Percentiles rank a stretch among this genome's conserved stretches.
Evolutionary conservation across 2,888 invertebrate genomes (phyloP).

Genomic region (Drosophila pegasa): DNA sequence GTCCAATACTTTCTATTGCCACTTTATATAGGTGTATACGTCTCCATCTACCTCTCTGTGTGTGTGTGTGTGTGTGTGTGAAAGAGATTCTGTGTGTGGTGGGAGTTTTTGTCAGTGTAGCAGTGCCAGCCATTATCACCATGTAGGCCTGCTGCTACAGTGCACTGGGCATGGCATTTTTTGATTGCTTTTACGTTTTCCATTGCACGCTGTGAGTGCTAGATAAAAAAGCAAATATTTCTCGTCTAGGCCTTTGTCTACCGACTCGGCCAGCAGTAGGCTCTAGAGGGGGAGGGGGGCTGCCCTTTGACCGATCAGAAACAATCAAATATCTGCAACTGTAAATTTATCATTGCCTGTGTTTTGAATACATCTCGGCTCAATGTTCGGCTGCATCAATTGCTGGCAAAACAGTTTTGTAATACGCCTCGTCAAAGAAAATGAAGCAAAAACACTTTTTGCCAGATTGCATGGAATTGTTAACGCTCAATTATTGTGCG

Average conservation of each 20-base stretch:
- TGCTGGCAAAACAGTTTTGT: constrained; percentile 11
- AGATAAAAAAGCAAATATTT: constrained; percentile 36
- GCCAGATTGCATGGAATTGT: constrained; percentile 1
- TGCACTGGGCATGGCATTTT: constrained; percentile 68
- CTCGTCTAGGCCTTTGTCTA: constrained; percentile 42
- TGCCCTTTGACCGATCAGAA: constrained; percentile 51
- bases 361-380: constrained; percentile 22
- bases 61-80: constrained; percentile 1
- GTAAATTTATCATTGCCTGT: constrained; percentile 36
- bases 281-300: no score
- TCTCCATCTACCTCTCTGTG: not conserved
- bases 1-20: constrained; percentile 58
- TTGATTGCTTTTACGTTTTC: constrained; percentile 76
- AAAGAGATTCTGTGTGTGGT: not conserved
- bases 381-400: constrained; percentile 2
- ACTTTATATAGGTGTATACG: constrained; percentile 16
- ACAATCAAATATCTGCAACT: constrained; percentile 39
- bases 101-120: constrained; percentile 3
- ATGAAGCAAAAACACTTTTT: not conserved
- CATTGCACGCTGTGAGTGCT: constrained; percentile 54
- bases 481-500: constrained; percentile 11
- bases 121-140: constrained; percentile 64
- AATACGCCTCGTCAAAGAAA: constrained; percentile 12
- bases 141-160: constrained; percentile 14
- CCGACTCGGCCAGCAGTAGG: not conserved